Evolutionary conservation across 1,140 invertebrate species (phyloP), one percentile per base, ranked within the genome.

Genomic region (Callitettix versicolor): DNA sequence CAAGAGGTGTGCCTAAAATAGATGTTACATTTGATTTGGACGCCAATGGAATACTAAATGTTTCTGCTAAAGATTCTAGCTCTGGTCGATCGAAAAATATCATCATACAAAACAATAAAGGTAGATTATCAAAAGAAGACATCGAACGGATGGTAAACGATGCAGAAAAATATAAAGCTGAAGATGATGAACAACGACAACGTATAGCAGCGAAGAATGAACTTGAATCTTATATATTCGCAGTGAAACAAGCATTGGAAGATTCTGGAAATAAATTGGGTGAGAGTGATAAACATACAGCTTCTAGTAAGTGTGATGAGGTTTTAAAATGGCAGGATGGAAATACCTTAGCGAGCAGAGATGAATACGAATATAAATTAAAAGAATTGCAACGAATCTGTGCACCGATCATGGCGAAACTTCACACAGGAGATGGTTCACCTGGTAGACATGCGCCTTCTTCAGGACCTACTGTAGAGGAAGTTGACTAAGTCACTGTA

Each of bases 281-380:
- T 0, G 65, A 69, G 11, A 59, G 59, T 4, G 73, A 73, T 50
- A 71, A 69, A 52, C 64, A 67, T 17, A 55, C 41, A 12, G 67
- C 67, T 1, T 58, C 67, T 41, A 15, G 43, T 40, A 77, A 76
- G 58, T 75, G 76, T 53, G 71, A 76, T 33, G 68, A 67, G 41
- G 64, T 67, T 2, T 62, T 74, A 18, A 70, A 68, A 36, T 79
- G 78, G 78, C 58, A 79, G 42, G 77, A 79, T 56, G 68, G 63
- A 33, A 79, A 79, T 63, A 68, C 65, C 3, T 59, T 76, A n/a
- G 88, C 88, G 0, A 80, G 86, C 53, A 85, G 86, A 60, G 79
- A 85, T 7, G 86, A 91, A 60, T 84, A 80, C 58, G 86, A 88
- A 54, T 71, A 84, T 57, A 84, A 81, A 58, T 66, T 88, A 51